Evolutionary conservation across 2,888 invertebrate species (phyloP).

Genomic region (Coecobrya sp.): DNA sequence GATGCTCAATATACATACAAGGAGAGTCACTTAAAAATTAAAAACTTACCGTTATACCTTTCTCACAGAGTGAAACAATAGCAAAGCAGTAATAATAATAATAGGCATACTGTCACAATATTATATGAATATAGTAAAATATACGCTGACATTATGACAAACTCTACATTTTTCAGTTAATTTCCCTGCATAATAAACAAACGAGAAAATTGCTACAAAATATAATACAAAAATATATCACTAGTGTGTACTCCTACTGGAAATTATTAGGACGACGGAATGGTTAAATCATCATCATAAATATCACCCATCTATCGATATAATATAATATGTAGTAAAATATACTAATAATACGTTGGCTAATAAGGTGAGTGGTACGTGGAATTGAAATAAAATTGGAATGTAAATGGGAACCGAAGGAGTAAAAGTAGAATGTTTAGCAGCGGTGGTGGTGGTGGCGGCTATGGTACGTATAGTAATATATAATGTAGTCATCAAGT

Average conservation of each 20-base stretch:
- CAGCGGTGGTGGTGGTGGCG: not conserved
- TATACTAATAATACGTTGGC: conserved; percentile 9
- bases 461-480: not conserved
- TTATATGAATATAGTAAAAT: not conserved
- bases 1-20: too few relatives aligned
- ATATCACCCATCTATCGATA: too few relatives aligned
- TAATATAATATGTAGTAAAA: not conserved
- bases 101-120: too few relatives aligned
- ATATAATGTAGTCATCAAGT: conserved; percentile 64
- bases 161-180: not conserved
- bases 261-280: not conserved
- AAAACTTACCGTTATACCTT: not conserved
- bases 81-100: too few relatives aligned
- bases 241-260: not conserved
- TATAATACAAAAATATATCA: not conserved
- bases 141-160: not conserved
- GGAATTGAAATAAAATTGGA: not conserved
- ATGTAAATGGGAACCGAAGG: not conserved
- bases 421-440: not conserved
- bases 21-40: conserved; percentile 22
- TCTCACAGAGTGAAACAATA: not conserved
- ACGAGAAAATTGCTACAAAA: not conserved
- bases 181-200: not conserved
- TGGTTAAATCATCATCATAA: not conserved
- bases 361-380: conserved; percentile 38